Evolutionary conservation across 2,888 invertebrate genomes (phyloP).

Genomic region (Cataglyphis albicans): DNA sequence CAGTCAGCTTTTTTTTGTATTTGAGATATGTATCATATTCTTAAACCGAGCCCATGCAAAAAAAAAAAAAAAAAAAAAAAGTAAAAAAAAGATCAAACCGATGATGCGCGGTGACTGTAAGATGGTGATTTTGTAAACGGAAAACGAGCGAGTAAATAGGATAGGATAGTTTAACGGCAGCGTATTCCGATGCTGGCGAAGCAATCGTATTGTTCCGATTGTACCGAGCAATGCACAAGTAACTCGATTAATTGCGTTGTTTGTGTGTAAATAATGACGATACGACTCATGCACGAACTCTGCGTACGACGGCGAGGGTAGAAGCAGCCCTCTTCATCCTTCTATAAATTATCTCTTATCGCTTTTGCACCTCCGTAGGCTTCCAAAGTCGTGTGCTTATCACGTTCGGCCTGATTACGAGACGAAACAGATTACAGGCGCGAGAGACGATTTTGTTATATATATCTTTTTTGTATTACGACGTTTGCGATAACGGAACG

Average conservation of each 20-base stretch:
- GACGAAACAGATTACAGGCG: not conserved
- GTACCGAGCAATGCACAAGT: slow-evolving; percentile 21
- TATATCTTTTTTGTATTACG: not conserved
- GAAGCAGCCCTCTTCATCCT: not conserved
- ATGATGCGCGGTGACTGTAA: slow-evolving; percentile 4
- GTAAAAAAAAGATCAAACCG: not conserved
- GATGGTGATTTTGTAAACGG: not conserved
- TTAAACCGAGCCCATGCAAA: not conserved
- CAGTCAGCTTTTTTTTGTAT: not conserved
- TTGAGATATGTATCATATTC: not conserved
- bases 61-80: too few species aligned
- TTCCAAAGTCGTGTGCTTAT: slow-evolving; percentile 4
- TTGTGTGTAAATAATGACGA: slow-evolving; percentile 16
- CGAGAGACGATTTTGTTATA: not conserved
- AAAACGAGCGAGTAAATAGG: slow-evolving; percentile 3
- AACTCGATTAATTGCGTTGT: slow-evolving; percentile 18
- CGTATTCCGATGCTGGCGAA: slow-evolving; percentile 5
- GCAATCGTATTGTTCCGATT: slow-evolving; percentile 11
- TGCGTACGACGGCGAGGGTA: slow-evolving; percentile 44
- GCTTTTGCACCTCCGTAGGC: not conserved
- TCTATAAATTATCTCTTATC: not conserved
- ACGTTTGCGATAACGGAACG: not conserved
- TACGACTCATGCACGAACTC: slow-evolving; percentile 23
- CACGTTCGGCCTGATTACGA: not conserved
- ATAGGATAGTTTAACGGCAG: slow-evolving; percentile 37